Evolutionary conservation across 2,888 invertebrate genomes (phyloP).

Genomic region (Cerceris ruficornis): DNA sequence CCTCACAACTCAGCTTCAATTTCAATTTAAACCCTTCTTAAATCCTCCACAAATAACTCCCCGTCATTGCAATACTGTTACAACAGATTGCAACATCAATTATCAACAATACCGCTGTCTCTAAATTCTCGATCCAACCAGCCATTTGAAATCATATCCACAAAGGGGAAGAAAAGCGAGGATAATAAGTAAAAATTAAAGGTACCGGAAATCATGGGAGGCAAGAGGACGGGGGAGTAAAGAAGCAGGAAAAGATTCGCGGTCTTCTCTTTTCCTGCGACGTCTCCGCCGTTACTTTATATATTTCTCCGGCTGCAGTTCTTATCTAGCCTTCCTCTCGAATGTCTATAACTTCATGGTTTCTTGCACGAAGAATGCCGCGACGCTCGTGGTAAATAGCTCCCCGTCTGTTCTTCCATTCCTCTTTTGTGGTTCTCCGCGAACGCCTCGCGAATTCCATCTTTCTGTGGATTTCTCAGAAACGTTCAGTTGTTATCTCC

Average conservation of each 20-base stretch:
- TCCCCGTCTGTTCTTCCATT: constrained; percentile 40
- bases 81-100: too few relatives aligned
- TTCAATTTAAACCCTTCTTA: too few relatives aligned
- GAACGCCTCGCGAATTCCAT: constrained; percentile 44
- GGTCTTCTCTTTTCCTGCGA: constrained; percentile 15
- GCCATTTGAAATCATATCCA: background rate
- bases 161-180: background rate
- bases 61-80: too few relatives aligned
- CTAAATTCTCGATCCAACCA: too few relatives aligned
- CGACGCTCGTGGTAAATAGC: constrained; percentile 61
- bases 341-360: constrained; percentile 59
- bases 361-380: constrained; percentile 44
- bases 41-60: too few relatives aligned
- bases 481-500: constrained; percentile 42
- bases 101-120: too few relatives aligned
- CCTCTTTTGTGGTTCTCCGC: constrained; percentile 38
- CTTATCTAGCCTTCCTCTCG: constrained; percentile 38
- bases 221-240: background rate
- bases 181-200: constrained; percentile 15
- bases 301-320: constrained; percentile 29
- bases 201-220: background rate
- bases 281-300: constrained; percentile 42
- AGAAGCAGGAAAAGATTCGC: constrained; percentile 18
- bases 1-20: too few relatives aligned
- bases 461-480: constrained; percentile 39